These are phyloP conservation scores for Acanthisitta chloris DNA, from an alignment of 2,113 vertebrate genomes.

Conservation along the genomic window DNA sequence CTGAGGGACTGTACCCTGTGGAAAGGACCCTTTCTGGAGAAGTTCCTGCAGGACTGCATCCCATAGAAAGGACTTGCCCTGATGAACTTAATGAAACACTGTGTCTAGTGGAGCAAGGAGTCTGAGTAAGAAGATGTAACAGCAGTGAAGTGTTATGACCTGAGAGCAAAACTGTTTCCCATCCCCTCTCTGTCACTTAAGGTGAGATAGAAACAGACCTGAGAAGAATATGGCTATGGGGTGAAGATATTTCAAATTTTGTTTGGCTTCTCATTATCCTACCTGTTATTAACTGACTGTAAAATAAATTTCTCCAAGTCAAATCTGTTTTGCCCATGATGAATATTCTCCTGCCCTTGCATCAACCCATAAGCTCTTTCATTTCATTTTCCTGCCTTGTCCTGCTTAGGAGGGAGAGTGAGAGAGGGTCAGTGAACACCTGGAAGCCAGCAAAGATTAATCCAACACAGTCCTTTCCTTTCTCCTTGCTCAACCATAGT, in stretches of 20 bases:
- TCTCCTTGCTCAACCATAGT: background rate
- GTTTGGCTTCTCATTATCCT: background rate
- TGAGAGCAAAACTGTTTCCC: background rate
- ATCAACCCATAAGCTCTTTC: background rate
- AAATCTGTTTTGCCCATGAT: background rate
- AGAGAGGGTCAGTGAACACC: background rate
- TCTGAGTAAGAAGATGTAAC: background rate
- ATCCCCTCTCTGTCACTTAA: fast-evolving
- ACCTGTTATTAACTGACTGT: background rate
- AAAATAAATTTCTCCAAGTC: background rate
- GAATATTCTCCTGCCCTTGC: background rate
- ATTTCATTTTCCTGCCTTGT: background rate
- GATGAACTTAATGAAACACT: background rate
- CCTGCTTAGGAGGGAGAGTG: background rate
- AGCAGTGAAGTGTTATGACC: background rate
- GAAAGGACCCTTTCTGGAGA: background rate
- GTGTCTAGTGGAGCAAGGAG: background rate
- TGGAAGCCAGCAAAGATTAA: background rate
- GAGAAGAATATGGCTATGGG: background rate
- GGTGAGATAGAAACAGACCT: background rate
- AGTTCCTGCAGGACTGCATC: background rate
- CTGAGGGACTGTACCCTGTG: background rate
- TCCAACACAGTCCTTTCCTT: background rate
- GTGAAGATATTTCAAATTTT: background rate
- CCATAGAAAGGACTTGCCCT: fast-evolving